A percentile compares a stretch with the other conserved stretches of the same genome.
Evolutionary conservation across 1,140 invertebrate genomes (phyloP).

Genomic region (Oryctes rhinoceros): DNA sequence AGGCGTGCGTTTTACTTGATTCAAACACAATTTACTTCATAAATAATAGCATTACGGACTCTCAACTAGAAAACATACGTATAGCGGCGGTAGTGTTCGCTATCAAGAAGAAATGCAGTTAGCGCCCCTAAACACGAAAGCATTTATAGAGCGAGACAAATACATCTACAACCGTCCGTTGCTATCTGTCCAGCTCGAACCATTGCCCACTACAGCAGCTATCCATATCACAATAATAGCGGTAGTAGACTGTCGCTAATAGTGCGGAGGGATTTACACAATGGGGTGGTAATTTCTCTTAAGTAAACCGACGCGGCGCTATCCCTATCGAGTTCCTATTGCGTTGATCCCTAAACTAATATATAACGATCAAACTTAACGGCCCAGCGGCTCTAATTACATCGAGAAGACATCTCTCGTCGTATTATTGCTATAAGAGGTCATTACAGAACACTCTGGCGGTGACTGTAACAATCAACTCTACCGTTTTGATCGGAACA

Average conservation of each 20-base stretch:
- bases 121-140: background rate
- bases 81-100: background rate
- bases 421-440: constrained; percentile 18
- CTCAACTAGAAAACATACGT: no score
- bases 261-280: constrained; percentile 23
- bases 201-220: constrained; percentile 11
- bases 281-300: constrained; percentile 33
- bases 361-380: constrained; percentile 35
- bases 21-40: no score
- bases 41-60: no score
- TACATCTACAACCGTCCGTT: constrained; percentile 12
- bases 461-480: constrained; percentile 50
- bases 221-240: constrained; percentile 24
- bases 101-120: background rate
- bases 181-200: background rate
- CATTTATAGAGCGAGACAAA: background rate
- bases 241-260: constrained; percentile 12
- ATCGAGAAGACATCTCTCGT: constrained; percentile 1
- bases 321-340: constrained; percentile 13
- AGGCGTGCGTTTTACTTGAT: no score
- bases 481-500: constrained; percentile 48
- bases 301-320: constrained; percentile 17
- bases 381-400: constrained; percentile 17
- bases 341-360: constrained; percentile 29
- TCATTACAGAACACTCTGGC: constrained; percentile 47